A percentile compares a stretch with the other conserved stretches of the same genome.
Evolutionary conservation across 1,140 invertebrate species (phyloP).

Genomic region (Drosophila watanabei): DNA sequence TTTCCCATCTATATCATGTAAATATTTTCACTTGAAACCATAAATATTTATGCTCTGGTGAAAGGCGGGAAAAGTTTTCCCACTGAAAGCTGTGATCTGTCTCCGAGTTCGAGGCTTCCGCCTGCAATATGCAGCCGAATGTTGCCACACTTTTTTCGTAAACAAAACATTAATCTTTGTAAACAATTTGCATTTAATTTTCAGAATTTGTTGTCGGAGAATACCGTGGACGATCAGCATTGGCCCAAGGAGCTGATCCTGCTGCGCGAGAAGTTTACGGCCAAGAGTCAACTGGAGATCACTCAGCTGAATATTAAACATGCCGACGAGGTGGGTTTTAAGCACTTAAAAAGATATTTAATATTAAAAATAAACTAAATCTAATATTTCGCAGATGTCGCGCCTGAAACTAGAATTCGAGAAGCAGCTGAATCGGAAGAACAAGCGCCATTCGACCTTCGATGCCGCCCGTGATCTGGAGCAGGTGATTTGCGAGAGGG

Average conservation of each 20-base stretch:
- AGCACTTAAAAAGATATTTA: not conserved
- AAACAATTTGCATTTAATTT: conserved; percentile 36
- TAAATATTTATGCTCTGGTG: conserved; percentile 69
- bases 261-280: conserved; percentile 89
- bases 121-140: conserved; percentile 49
- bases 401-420: conserved; percentile 84
- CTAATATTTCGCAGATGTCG: conserved; percentile 85
- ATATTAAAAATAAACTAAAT: not conserved
- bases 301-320: conserved; percentile 87
- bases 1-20: conserved; percentile 50
- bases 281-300: conserved; percentile 87
- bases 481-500: conserved; percentile 87
- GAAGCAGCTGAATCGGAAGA: conserved; percentile 86
- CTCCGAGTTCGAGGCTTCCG: not conserved
- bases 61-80: conserved; percentile 36
- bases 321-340: conserved; percentile 85
- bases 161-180: conserved; percentile 27
- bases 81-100: conserved; percentile 30
- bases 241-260: conserved; percentile 90
- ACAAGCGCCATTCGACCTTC: conserved; percentile 87
- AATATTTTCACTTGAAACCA: conserved; percentile 65
- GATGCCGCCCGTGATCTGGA: conserved; percentile 87
- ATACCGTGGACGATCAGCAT: conserved; percentile 88
- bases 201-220: conserved; percentile 89
- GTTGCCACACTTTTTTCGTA: conserved; percentile 49